Evolutionary conservation across 2,797 vertebrate species (phyloP).

Genomic region (Halcyon chelicuti): DNA sequence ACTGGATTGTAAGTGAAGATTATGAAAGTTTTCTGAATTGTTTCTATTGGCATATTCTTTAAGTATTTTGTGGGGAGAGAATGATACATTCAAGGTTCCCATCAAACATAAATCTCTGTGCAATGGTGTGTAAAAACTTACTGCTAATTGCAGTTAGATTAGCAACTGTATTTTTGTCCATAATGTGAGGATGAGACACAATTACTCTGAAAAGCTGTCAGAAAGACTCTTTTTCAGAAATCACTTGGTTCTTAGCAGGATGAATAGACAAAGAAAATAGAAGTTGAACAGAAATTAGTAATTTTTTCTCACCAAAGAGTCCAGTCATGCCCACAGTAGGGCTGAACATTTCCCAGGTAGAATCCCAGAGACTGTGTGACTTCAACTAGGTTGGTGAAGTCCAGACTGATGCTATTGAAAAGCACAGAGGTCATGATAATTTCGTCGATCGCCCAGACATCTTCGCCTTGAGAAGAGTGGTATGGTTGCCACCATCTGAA

Average conservation of each 20-base stretch:
- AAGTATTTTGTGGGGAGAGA: constrained; percentile 46
- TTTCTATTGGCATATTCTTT: constrained; percentile 36
- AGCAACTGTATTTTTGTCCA: constrained; percentile 40
- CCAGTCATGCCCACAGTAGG: constrained; percentile 97
- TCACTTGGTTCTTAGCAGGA: constrained; percentile 35
- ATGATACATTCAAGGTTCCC: constrained; percentile 6
- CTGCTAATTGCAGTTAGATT: constrained; percentile 69
- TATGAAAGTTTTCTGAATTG: constrained; percentile 13
- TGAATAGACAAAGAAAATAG: neutral
- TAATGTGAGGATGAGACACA: constrained; percentile 20
- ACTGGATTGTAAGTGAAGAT: neutral
- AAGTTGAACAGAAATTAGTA: neutral
- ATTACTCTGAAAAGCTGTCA: constrained; percentile 22
- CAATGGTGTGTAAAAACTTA: constrained; percentile 61
- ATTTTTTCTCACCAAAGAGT: constrained; percentile 89
- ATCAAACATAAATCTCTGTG: constrained; percentile 58
- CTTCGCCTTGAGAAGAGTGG: constrained; percentile 93
- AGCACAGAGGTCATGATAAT: constrained; percentile 98
- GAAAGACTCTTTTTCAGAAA: constrained; percentile 52
- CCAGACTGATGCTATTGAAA: constrained; percentile 97
- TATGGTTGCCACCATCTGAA: constrained; percentile 99
- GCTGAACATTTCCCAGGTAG: constrained; percentile 97
- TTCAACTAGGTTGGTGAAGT: constrained; percentile 95
- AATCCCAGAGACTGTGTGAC: constrained; percentile 98
- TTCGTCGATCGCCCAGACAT: constrained; percentile 98